phyloP scores from a whole-genome alignment of 2,113 vertebrate genomes.

The Microtus montanus region DNA sequence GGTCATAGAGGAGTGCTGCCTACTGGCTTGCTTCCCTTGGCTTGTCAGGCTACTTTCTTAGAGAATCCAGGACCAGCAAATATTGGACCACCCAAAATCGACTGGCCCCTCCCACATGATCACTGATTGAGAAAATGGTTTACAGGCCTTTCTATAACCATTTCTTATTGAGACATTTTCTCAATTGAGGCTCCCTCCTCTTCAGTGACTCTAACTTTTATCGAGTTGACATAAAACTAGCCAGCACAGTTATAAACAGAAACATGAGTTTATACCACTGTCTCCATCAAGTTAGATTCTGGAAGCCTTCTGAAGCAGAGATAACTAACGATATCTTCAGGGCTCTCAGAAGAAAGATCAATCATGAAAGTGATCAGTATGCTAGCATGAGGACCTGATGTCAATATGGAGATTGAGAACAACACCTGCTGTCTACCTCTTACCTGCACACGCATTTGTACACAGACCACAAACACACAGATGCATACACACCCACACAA shows the following conservation, averaged over 20 bases:
- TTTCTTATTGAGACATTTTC: not conserved
- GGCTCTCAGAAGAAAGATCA: not conserved
- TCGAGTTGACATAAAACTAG: not conserved
- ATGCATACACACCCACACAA: not conserved
- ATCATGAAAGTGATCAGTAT: too few species aligned
- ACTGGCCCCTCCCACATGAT: not conserved
- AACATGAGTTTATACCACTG: not conserved
- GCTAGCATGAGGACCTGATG: not conserved
- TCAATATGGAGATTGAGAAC: not conserved
- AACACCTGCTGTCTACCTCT: not conserved
- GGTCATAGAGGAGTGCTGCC: too few species aligned
- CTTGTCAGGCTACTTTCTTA: not conserved
- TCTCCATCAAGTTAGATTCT: constrained; percentile 27
- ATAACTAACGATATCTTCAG: not conserved
- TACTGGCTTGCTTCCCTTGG: not conserved
- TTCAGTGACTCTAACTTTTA: not conserved
- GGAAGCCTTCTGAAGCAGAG: not conserved
- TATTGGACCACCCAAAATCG: not conserved
- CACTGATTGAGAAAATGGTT: not conserved
- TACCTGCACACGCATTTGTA: not conserved
- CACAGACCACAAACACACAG: not conserved
- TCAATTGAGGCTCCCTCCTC: not conserved
- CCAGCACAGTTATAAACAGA: not conserved
- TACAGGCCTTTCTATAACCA: not conserved
- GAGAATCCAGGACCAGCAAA: not conserved